A percentile compares a stretch with the other conserved stretches of the same genome.
These are phyloP conservation scores for Holothuria glaberrima DNA, from an alignment of 35 echinoderm and acorn worm species.

Conservation along the genomic window DNA sequence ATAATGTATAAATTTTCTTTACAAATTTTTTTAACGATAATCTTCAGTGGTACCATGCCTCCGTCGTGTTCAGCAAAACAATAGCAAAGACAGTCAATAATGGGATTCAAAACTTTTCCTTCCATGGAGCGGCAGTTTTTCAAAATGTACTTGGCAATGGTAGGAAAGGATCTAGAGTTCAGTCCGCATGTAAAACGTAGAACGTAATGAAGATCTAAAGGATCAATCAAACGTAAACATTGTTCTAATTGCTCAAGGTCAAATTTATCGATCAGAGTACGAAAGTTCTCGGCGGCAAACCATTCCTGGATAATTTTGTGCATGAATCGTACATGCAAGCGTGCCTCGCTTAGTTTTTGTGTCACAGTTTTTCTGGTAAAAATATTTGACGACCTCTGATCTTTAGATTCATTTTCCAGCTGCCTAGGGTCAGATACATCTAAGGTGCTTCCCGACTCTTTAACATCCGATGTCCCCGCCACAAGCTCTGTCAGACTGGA, in stretches of 20 bases:
- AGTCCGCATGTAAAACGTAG: not conserved
- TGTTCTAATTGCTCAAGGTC: not conserved
- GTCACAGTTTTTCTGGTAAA: too few relatives aligned
- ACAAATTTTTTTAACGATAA: not conserved
- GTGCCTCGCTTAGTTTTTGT: too few relatives aligned
- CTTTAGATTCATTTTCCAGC: too few relatives aligned
- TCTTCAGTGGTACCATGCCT: not conserved
- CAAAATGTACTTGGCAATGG: not conserved
- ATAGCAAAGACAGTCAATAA: not conserved
- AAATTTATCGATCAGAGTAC: not conserved
- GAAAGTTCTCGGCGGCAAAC: not conserved
- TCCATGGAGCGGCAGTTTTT: not conserved
- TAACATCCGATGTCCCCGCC: too few relatives aligned
- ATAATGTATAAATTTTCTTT: not conserved
- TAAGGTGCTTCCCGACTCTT: too few relatives aligned
- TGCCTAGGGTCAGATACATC: too few relatives aligned
- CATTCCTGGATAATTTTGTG: slow-evolving; percentile 20
- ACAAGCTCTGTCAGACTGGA: too few relatives aligned
- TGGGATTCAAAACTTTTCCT: not conserved
- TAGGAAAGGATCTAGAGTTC: not conserved
- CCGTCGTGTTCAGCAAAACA: slow-evolving; percentile 16
- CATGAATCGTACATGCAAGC: not conserved
- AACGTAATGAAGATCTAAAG: not conserved
- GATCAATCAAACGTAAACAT: not conserved
- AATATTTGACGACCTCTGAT: too few relatives aligned